Evolutionary conservation across 2,888 invertebrate species (phyloP), one percentile per base, ranked within the genome.

Genomic region (Diachrysia chrysitis): DNA sequence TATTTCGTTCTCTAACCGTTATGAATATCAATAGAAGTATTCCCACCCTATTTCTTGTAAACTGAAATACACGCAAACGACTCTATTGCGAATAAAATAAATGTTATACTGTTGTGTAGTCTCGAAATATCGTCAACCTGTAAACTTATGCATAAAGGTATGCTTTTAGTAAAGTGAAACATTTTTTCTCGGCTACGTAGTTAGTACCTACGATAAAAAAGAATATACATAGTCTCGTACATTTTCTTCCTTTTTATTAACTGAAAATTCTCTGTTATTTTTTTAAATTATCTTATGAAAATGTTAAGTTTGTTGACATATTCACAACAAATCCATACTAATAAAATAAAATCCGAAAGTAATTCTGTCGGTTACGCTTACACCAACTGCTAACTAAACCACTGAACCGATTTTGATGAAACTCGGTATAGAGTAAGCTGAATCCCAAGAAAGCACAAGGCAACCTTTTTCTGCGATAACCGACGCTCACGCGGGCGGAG

Each of bases 11-110:
- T 51, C 61, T 71, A 58, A 66, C 63, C 48, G 66, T 60, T 81
- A 29, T 69, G 78, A 81, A 79, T 79, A 81, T 69, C 78, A 81
- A 81, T 79, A 65, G 29, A 63, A 57, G 55, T 66, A 63, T 66
- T 69, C 63, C 57, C 69, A 68, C 68, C 37, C 53, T 60, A 42
- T 76, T 56, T 69, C 17, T 37, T 76, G 66, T 63, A 69, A 77
- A 79, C 63, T 73, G 56, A 63, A 73, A 66, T 77, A 66, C 61
- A 42, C 57, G 62, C 63, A 69, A 58, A 72, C 61, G 72, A 66
- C 64, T 81, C 17, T 57, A 66, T 64, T 60, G 55, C 64, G 68
- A 78, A 78, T 68, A 68, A 77, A 57, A 78, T 74, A 73, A 68
- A 64, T 61, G 63, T 58, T 58, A 62, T 17, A 42, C n/a, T 42